Evolutionary conservation across 2,797 vertebrate genomes (phyloP).

Genomic region (Phalanger gymnotis): DNA sequence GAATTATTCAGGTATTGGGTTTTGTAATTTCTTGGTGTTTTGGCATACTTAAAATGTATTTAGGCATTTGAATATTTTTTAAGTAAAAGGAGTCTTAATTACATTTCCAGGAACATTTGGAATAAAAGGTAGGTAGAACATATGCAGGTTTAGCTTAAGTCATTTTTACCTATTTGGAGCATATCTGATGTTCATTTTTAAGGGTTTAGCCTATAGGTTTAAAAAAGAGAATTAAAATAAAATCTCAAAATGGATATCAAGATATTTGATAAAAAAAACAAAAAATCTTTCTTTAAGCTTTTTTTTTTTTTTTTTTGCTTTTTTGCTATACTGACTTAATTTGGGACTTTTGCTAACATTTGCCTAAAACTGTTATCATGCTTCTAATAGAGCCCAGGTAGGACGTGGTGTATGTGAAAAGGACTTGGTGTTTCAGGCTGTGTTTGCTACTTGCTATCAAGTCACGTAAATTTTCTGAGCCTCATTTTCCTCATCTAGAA

Average conservation of each 20-base stretch:
- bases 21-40: slow-evolving; percentile 63
- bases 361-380: slow-evolving; percentile 19
- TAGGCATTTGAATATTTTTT: slow-evolving; percentile 11
- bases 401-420: not conserved
- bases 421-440: not conserved
- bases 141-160: slow-evolving; percentile 2
- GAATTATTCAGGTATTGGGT: slow-evolving; percentile 64
- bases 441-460: not conserved
- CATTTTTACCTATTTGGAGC: slow-evolving; percentile 29
- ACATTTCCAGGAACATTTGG: slow-evolving; percentile 52
- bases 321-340: not conserved
- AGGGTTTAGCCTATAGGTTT: not conserved
- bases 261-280: not conserved
- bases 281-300: not conserved
- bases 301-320: not conserved
- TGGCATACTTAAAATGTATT: slow-evolving; percentile 39
- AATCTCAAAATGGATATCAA: not conserved
- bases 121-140: slow-evolving; percentile 23
- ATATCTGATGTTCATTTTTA: not conserved
- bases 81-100: not conserved
- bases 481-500: not conserved
- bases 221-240: not conserved
- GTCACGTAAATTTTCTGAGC: not conserved
- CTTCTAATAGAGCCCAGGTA: not conserved
- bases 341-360: not conserved